Evolutionary conservation across 2,113 vertebrate species (phyloP), one percentile per base, ranked within the genome.

Genomic region (Callipepla californica): DNA sequence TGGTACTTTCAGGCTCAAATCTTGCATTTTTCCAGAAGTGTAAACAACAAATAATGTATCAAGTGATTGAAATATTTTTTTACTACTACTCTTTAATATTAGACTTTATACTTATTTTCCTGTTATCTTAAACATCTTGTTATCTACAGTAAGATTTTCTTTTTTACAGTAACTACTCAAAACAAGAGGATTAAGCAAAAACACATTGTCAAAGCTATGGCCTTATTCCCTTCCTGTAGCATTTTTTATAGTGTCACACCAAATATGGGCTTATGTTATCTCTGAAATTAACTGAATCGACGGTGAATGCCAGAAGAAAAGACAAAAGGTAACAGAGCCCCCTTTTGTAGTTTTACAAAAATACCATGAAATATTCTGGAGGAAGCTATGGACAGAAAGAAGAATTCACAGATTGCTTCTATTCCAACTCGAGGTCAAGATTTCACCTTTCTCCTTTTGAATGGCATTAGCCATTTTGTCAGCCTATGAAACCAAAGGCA

Each of bases 371-470:
- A 42, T 38, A 28, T 51, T 67, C 6, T 11, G 30, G 15, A 9
- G 2, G 2, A 7, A 28, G 14, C 38, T 32, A 21, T 1, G 34
- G 6, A 30, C 7, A 21, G 13, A 48, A 69, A 45, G 20, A 40
- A 72, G 13, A 74, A 53, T 14, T 50, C n/a, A 69, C 0, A 48
- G 70, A 26, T 48, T 32, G 23, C 65, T 85, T 67, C 76, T 51
- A 11, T 25, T 86, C 55, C 42, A 42, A n/a, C 67, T 75, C 0
- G 42, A 84, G 66, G 82, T 90, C 42, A 85, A 34, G 30, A 45
- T 47, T 77, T 95, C 75, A 80, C n/a, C 34, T 84, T 78, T 91
- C 50, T 44, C 76, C 74, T 81, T 93, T 50, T 74, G 69, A 79
- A 70, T 21, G 42, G 40, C 26, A 69, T 68, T 91, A 34, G 28